Conservation (phyloP, 2,888 invertebrate genomes). For the Petrolisthes manimaculis region DNA sequence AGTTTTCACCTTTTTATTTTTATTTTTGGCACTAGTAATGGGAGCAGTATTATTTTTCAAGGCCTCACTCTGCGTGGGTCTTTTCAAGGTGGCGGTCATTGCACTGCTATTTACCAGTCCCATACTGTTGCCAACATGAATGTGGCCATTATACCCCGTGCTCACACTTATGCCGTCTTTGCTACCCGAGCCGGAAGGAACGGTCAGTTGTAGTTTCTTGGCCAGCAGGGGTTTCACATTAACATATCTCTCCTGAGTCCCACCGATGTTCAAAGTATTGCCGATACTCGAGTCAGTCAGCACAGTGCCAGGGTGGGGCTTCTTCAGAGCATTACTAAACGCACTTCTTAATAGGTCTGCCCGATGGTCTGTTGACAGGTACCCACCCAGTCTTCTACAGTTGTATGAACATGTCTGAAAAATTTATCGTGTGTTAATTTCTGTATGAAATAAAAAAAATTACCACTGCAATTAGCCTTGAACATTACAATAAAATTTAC, state of each 20-base stretch:
- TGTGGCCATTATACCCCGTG: slow-evolving; percentile 65
- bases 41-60: slow-evolving; percentile 57
- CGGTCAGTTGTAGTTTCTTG: slow-evolving; percentile 61
- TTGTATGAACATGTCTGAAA: slow-evolving; percentile 65
- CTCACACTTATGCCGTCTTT: slow-evolving; percentile 65
- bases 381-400: slow-evolving; percentile 62
- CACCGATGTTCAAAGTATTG: slow-evolving; percentile 43
- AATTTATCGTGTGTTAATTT: background rate
- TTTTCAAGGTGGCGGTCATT: slow-evolving; percentile 54
- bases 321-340: slow-evolving; percentile 61
- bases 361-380: slow-evolving; percentile 58
- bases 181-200: slow-evolving; percentile 50
- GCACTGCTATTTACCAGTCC: slow-evolving; percentile 58
- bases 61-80: slow-evolving; percentile 54
- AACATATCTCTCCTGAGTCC: slow-evolving; percentile 55
- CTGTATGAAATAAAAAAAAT: background rate
- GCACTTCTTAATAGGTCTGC: slow-evolving; percentile 60
- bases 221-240: slow-evolving; percentile 65
- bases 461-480: background rate
- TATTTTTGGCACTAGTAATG: slow-evolving; percentile 60
- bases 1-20: slow-evolving; percentile 65
- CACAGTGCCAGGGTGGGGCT: slow-evolving; percentile 57
- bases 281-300: slow-evolving; percentile 46
- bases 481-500: background rate
- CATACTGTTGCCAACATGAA: slow-evolving; percentile 60